Conservation (phyloP, 2,113 vertebrate species). For the Leptocoma aspasia region DNA sequence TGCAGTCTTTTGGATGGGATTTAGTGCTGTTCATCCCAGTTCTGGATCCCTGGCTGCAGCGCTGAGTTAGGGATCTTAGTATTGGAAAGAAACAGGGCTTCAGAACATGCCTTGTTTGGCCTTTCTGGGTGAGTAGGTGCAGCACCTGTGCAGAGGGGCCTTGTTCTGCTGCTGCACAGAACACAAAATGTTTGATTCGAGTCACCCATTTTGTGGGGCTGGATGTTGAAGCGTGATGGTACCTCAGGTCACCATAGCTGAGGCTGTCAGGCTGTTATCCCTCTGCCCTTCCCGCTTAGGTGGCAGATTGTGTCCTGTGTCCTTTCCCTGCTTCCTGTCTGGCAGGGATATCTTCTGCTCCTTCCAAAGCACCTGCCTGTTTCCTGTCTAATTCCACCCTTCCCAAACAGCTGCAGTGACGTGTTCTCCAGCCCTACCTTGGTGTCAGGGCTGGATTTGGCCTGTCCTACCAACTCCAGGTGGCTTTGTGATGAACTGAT, state of each 20-base stretch:
- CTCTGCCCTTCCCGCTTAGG: neutral
- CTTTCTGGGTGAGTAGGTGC: neutral
- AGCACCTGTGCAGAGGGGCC: neutral
- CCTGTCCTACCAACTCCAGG: neutral
- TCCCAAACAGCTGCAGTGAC: neutral
- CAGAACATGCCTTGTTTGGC: neutral
- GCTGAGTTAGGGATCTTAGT: neutral
- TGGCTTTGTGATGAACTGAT: neutral
- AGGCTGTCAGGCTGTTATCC: neutral
- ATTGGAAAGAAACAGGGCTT: neutral
- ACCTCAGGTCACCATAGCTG: neutral
- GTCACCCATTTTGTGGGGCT: neutral
- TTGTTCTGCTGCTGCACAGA: neutral
- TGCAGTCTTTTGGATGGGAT: neutral
- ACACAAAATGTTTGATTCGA: neutral
- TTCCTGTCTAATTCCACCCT: neutral
- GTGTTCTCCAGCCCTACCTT: neutral
- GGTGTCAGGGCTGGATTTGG: neutral
- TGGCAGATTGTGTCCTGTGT: neutral
- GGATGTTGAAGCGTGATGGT: neutral
- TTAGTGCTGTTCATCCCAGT: neutral
- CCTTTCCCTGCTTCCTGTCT: neutral
- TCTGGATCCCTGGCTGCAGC: neutral
- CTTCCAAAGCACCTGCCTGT: neutral
- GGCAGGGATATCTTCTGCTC: neutral